phyloP scores from a whole-genome alignment of 2,113 vertebrate genomes.

The Antechinus flavipes region DNA sequence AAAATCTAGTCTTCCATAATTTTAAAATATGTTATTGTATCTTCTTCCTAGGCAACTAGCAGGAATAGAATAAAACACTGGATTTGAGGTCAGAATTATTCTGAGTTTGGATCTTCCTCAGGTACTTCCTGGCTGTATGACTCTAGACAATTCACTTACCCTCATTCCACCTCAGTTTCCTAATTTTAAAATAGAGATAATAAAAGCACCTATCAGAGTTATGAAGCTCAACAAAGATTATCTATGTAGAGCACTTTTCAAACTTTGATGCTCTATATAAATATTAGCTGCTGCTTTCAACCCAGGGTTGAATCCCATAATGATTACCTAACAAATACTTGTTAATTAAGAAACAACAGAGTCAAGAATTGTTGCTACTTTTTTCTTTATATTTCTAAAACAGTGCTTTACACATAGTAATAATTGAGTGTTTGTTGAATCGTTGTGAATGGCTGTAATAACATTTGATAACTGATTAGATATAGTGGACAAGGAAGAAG shows the following conservation, averaged over 20 bases:
- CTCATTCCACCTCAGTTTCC: not conserved
- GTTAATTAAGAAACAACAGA: not conserved
- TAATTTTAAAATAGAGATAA: not conserved
- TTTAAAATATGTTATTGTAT: slow-evolving; percentile 13
- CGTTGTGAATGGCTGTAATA: too few relatives aligned
- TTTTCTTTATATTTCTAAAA: not conserved
- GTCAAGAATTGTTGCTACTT: not conserved
- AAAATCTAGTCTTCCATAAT: slow-evolving; percentile 40
- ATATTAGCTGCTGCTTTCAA: not conserved
- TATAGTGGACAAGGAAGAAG: too few relatives aligned
- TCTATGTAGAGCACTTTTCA: not conserved
- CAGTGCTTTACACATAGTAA: not conserved
- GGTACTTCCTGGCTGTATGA: not conserved
- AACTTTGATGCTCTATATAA: not conserved
- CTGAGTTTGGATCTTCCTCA: not conserved
- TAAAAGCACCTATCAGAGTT: not conserved
- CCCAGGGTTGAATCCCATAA: not conserved
- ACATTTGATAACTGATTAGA: too few relatives aligned
- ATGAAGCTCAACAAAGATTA: not conserved
- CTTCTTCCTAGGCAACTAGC: not conserved
- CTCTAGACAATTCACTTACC: not conserved
- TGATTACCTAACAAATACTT: not conserved
- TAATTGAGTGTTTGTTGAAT: not conserved
- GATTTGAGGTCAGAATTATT: not conserved
- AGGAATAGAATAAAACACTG: not conserved